Conservation (phyloP, 2,888 invertebrate genomes). For the Chymomyza fuscimana region DNA sequence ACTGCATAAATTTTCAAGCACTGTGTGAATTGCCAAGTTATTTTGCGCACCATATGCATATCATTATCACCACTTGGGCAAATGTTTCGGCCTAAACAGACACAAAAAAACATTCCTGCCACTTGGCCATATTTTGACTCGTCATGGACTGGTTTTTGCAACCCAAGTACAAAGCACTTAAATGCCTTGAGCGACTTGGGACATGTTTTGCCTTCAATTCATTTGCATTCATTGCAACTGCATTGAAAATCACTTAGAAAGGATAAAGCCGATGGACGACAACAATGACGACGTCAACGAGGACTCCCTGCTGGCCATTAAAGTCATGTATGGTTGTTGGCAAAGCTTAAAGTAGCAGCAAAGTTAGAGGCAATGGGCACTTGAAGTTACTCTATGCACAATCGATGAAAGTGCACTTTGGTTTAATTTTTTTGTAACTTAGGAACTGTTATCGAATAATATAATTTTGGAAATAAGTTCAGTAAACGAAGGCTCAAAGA, state of each 20-base stretch:
- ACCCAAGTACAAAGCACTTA: neutral
- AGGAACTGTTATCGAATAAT: no score
- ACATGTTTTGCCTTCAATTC: neutral
- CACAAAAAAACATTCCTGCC: slow-evolving; percentile 26
- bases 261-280: neutral
- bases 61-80: neutral
- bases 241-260: slow-evolving; percentile 68
- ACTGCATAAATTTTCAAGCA: neutral
- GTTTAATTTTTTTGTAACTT: no score
- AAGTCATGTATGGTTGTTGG: slow-evolving; percentile 30
- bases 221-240: slow-evolving; percentile 47
- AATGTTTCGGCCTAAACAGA: slow-evolving; percentile 50
- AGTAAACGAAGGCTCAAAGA: no score
- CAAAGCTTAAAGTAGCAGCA: neutral
- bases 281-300: neutral
- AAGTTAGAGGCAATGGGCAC: neutral
- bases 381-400: neutral
- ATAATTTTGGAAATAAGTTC: no score
- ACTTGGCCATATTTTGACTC: neutral
- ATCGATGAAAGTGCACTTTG: neutral
- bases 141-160: neutral
- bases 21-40: neutral
- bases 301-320: slow-evolving; percentile 27
- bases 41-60: neutral
- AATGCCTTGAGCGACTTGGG: neutral